Evolutionary conservation across 2,797 vertebrate genomes (phyloP).

Genomic region (Notoglanidium macrostoma): DNA sequence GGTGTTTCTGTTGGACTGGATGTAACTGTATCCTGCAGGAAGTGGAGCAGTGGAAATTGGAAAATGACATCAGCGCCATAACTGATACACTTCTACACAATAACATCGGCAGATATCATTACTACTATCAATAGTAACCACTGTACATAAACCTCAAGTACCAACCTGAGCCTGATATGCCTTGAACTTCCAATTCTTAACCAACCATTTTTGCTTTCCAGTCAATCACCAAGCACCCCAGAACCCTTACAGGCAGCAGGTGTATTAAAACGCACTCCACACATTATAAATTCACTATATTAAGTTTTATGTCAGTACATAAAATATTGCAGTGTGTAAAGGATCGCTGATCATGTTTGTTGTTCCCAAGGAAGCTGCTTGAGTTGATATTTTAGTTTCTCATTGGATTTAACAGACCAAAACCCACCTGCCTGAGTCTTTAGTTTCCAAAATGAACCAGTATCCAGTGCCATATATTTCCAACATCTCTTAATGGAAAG

Average conservation of each 20-base stretch:
- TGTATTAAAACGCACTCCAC: neutral
- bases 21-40: constrained; percentile 16
- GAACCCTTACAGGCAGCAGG: neutral
- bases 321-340: constrained; percentile 21
- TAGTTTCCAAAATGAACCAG: neutral
- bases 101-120: constrained; percentile 13
- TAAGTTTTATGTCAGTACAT: constrained; percentile 29
- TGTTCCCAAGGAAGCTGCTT: neutral
- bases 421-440: neutral
- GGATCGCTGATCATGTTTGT: neutral
- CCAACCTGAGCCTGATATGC: neutral
- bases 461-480: neutral
- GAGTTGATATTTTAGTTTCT: neutral
- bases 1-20: neutral
- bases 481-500: constrained; percentile 28
- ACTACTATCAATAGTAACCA: neutral
- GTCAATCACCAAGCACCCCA: neutral
- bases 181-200: neutral
- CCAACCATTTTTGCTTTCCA: neutral
- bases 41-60: neutral
- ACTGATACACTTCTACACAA: neutral
- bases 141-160: neutral
- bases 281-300: neutral
- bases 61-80: constrained; percentile 16
- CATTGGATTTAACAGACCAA: neutral